Evolutionary conservation across 2,797 vertebrate genomes (phyloP).

Genomic region (Spizella passerina): DNA sequence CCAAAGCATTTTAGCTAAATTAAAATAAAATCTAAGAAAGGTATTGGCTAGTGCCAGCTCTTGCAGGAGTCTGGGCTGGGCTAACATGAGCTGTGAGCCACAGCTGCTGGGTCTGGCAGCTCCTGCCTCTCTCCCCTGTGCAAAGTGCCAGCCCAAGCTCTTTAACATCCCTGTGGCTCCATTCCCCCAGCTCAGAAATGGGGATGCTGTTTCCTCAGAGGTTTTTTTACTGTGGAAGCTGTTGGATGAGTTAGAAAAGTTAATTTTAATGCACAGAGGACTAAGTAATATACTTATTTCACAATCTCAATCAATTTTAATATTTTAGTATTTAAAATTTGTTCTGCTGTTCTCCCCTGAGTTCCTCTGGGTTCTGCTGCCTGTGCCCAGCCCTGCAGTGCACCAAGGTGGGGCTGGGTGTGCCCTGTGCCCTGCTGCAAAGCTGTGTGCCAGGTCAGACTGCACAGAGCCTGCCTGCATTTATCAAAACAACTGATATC

Average conservation of each 20-base stretch:
- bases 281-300: slow-evolving; percentile 68
- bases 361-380: neutral
- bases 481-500: neutral
- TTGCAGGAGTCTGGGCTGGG: neutral
- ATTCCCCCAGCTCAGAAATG: neutral
- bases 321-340: slow-evolving; percentile 75
- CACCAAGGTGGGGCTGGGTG: neutral
- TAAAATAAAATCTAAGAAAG: slow-evolving; percentile 39
- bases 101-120: neutral
- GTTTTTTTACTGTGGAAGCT: neutral
- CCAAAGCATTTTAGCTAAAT: slow-evolving; percentile 71
- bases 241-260: slow-evolving; percentile 56
- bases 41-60: slow-evolving; percentile 26
- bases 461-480: neutral
- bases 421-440: neutral
- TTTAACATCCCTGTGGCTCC: neutral
- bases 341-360: rapidly evolving
- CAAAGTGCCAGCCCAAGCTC: neutral
- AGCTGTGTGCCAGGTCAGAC: neutral
- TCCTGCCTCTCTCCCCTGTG: neutral
- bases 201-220: neutral
- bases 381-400: neutral
- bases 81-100: neutral
- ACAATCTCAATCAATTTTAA: slow-evolving; percentile 78
- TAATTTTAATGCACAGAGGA: slow-evolving; percentile 76